phyloP scores from a whole-genome alignment of 2,113 vertebrate genomes.

The cat (Felis catus) region DNA sequence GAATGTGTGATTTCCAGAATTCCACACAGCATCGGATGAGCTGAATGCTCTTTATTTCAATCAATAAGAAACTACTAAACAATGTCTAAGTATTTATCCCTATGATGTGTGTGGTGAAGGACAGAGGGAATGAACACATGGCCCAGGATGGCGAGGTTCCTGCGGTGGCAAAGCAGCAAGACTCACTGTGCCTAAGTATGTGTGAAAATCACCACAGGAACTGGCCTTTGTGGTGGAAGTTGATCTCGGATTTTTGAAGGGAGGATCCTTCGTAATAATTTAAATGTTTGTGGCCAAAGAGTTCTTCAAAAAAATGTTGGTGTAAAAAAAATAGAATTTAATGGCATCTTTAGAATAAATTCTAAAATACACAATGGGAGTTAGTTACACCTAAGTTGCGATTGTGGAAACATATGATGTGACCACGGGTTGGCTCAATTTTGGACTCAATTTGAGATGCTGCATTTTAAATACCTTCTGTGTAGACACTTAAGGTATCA shows the following conservation, averaged over 20 bases:
- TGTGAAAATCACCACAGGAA: background rate
- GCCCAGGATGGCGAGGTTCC: background rate
- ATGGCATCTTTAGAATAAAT: background rate
- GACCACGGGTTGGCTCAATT: background rate
- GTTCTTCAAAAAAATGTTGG: background rate
- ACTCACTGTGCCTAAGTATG: background rate
- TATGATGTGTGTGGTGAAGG: background rate
- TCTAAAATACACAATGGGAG: background rate
- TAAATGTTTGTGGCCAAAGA: background rate
- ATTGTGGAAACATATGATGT: background rate
- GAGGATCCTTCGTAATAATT: background rate
- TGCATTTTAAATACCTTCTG: background rate
- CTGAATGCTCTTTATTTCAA: background rate
- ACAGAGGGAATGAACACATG: background rate
- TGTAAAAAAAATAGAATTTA: background rate
- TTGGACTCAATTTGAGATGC: background rate
- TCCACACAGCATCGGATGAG: background rate
- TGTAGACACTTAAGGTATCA: background rate
- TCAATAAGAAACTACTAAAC: background rate
- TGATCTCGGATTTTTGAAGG: background rate
- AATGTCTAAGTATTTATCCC: background rate
- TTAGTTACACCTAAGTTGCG: background rate
- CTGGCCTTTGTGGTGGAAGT: background rate
- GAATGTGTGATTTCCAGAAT: background rate
- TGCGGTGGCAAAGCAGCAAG: background rate